Percentiles rank a stretch among this genome's conserved stretches.
Conservation (phyloP, 2,797 vertebrate species). For the Semaprochilodus insignis region DNA sequence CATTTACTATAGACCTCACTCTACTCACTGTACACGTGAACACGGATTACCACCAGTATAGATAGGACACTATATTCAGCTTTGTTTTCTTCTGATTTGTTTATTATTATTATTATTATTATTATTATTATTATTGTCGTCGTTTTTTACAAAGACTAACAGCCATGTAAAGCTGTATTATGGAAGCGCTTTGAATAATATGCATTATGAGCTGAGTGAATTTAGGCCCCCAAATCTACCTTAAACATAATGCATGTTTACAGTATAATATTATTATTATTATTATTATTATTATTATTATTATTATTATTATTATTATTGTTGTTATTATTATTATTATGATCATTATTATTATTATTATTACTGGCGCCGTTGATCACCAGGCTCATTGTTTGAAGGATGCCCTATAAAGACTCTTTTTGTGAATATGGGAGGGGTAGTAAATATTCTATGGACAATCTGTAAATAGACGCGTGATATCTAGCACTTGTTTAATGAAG, state of each 20-base stretch:
- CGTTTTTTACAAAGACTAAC: slow-evolving; percentile 23
- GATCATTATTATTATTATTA: slow-evolving; percentile 47
- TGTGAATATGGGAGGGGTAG: slow-evolving; percentile 44
- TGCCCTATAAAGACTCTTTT: not conserved
- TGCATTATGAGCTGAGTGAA: slow-evolving; percentile 8
- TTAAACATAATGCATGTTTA: slow-evolving; percentile 25
- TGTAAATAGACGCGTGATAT: slow-evolving; percentile 60
- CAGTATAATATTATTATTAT: slow-evolving; percentile 51
- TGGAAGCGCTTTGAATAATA: slow-evolving; percentile 42
- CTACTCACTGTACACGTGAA: slow-evolving; percentile 62
- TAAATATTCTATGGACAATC: slow-evolving; percentile 59
- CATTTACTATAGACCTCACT: slow-evolving; percentile 81
- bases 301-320: slow-evolving; percentile 37
- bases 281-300: slow-evolving; percentile 50
- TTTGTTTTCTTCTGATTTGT: slow-evolving; percentile 24
- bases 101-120: not conserved
- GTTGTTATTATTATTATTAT: slow-evolving; percentile 55
- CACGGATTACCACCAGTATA: slow-evolving; percentile 54
- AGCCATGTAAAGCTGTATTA: slow-evolving; percentile 23
- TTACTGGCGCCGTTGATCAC: slow-evolving; percentile 1
- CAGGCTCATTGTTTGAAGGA: not conserved
- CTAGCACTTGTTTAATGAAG: slow-evolving; percentile 42
- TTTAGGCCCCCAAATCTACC: slow-evolving; percentile 3
- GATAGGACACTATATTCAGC: slow-evolving; percentile 57
- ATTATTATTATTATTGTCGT: slow-evolving; percentile 1